Percentiles rank a stretch among this genome's conserved stretches.
Conservation (phyloP, 2,113 vertebrate genomes). For the Varanus salvator region DNA sequence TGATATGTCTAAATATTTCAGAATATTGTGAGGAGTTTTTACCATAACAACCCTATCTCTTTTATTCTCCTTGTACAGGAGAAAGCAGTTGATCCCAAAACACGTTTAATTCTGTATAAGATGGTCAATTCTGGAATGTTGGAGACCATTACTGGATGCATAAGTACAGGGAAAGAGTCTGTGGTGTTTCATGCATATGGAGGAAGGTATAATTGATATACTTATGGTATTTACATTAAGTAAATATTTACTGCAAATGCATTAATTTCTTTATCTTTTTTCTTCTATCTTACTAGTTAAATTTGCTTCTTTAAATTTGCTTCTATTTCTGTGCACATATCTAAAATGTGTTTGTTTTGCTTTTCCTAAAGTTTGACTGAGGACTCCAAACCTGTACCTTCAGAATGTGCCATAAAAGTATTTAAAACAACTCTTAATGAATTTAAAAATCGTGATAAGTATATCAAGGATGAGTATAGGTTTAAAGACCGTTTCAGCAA, state of each 20-base stretch:
- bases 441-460: conserved; percentile 97
- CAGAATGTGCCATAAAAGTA: conserved; percentile 95
- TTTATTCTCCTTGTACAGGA: conserved; percentile 78
- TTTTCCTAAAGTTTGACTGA: conserved; percentile 73
- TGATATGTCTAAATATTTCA: not conserved
- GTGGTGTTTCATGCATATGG: conserved; percentile 97
- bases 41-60: not conserved
- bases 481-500: conserved; percentile 98
- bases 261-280: not conserved
- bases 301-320: not conserved
- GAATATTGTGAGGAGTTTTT: not conserved
- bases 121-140: conserved; percentile 93
- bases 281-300: not conserved
- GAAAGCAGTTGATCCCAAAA: conserved; percentile 96
- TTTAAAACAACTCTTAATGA: conserved; percentile 99
- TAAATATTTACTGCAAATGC: not conserved
- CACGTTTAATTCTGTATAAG: conserved; percentile 95
- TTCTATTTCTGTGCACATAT: not conserved
- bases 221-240: not conserved
- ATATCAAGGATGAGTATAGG: conserved; percentile 98
- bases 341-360: conserved; percentile 1
- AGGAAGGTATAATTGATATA: conserved; percentile 82
- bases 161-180: conserved; percentile 97
- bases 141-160: conserved; percentile 95
- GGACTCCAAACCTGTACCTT: conserved; percentile 83